These are phyloP conservation scores for Lycopodina hypogea DNA, from an alignment of 37 sponge, comb jelly and placozoan species.

Conservation along the genomic window DNA sequence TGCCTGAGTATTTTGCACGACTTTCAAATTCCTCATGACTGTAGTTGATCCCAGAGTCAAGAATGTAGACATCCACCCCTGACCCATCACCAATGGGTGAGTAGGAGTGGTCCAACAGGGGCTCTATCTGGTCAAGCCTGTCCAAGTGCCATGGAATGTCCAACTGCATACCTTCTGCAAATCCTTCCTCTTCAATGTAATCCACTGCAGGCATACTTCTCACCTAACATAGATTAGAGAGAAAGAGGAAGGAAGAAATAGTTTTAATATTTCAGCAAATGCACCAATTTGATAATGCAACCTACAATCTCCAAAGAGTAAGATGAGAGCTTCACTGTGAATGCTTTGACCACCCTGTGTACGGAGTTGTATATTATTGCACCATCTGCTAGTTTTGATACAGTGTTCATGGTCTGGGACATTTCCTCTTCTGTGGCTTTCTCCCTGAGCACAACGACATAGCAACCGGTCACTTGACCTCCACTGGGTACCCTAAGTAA, in stretches of 20 bases:
- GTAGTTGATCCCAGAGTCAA: constrained; percentile 72
- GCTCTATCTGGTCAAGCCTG: constrained; percentile 53
- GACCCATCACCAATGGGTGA: constrained; percentile 56
- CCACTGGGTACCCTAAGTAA: constrained; percentile 17
- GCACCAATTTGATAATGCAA: background rate
- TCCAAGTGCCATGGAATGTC: constrained; percentile 38
- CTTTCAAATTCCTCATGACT: constrained; percentile 57
- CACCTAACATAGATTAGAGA: constrained; percentile 13
- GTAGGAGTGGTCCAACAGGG: constrained; percentile 45
- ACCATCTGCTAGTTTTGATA: constrained; percentile 12
- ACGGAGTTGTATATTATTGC: constrained; percentile 34
- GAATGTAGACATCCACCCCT: constrained; percentile 71
- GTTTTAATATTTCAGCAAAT: background rate
- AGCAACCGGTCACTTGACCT: constrained; percentile 39
- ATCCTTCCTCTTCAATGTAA: constrained; percentile 56
- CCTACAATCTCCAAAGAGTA: constrained; percentile 57
- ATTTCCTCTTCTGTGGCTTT: constrained; percentile 36
- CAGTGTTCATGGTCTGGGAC: constrained; percentile 5
- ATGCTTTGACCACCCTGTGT: constrained; percentile 38
- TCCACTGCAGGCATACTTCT: constrained; percentile 49
- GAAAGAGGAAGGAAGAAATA: background rate
- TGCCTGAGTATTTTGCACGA: constrained; percentile 49
- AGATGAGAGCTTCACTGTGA: constrained; percentile 52
- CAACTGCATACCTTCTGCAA: constrained; percentile 32
- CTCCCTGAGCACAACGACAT: constrained; percentile 43